phyloP scores from a whole-genome alignment of 2,797 vertebrate species.

The Gymnocypris eckloni region DNA sequence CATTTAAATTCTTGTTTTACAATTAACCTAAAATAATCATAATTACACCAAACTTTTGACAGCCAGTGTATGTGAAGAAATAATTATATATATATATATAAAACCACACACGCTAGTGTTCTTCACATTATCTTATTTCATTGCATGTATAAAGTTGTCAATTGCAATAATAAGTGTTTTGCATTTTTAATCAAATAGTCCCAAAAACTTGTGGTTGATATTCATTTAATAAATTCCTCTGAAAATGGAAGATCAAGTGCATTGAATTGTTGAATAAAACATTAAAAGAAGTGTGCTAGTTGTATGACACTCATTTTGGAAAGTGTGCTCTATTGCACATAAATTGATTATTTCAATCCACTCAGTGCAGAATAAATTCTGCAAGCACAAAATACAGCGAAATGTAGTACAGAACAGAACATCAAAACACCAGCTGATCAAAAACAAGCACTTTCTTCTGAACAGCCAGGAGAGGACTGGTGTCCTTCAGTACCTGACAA shows the following conservation, averaged over 20 bases:
- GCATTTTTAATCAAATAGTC: not conserved
- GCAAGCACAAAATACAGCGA: not conserved
- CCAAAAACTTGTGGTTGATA: not conserved
- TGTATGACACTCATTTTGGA: not conserved
- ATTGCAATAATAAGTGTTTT: not conserved
- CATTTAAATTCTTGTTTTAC: not conserved
- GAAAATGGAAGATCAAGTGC: not conserved
- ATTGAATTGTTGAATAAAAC: not conserved
- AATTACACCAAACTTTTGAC: not conserved
- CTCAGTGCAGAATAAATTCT: not conserved
- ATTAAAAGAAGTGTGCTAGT: not conserved
- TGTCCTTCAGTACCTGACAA: constrained; percentile 3
- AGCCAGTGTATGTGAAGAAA: not conserved
- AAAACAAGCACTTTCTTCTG: constrained; percentile 13
- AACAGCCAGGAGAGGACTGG: not conserved
- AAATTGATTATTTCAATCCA: not conserved
- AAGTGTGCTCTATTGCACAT: not conserved
- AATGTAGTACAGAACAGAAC: not conserved
- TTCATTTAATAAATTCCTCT: not conserved
- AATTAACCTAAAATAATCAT: not conserved
- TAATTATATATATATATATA: not conserved
- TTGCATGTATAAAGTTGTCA: not conserved
- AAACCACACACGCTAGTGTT: not conserved
- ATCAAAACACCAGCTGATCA: not conserved
- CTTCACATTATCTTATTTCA: not conserved